Percentiles rank a stretch among this genome's conserved stretches.
Evolutionary conservation across 2,113 vertebrate genomes (phyloP).

Genomic region (Thymallus thymallus): DNA sequence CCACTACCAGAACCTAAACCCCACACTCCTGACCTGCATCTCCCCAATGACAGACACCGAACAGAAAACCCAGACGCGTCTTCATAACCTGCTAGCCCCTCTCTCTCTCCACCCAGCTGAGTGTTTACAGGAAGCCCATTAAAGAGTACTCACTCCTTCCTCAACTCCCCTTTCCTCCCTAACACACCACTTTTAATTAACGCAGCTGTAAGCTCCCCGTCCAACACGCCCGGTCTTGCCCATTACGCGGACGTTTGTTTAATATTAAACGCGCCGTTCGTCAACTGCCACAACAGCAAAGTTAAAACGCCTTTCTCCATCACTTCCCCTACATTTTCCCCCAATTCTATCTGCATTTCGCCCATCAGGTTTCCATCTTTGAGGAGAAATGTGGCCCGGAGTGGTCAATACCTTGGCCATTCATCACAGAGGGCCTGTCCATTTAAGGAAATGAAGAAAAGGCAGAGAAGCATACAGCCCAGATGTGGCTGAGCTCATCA

Average conservation of each 20-base stretch:
- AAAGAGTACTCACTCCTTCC: slow-evolving; percentile 48
- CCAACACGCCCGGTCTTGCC: slow-evolving; percentile 46
- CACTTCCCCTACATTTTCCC: slow-evolving; percentile 41
- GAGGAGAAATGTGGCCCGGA: slow-evolving; percentile 81
- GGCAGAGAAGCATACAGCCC: slow-evolving; percentile 84
- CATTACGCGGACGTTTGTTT: slow-evolving; percentile 75
- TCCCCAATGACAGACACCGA: neutral
- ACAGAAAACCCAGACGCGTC: neutral
- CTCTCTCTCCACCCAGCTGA: neutral
- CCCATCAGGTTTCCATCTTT: slow-evolving; percentile 85
- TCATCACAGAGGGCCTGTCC: slow-evolving; percentile 79
- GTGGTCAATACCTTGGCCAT: slow-evolving; percentile 84
- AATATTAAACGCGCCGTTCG: slow-evolving; percentile 76
- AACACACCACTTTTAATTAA: slow-evolving; percentile 68
- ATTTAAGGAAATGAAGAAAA: slow-evolving; percentile 91
- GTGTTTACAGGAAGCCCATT: slow-evolving; percentile 47
- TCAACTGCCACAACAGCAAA: slow-evolving; percentile 79
- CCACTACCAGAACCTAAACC: neutral
- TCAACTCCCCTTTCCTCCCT: slow-evolving; percentile 10
- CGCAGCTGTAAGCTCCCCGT: slow-evolving; percentile 51
- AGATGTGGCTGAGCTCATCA: slow-evolving; percentile 80
- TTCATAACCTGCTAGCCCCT: neutral
- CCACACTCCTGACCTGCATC: neutral
- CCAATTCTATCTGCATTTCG: slow-evolving; percentile 80
- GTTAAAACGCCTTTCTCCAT: slow-evolving; percentile 65